Evolutionary conservation across 1,140 invertebrate species (phyloP).

Genomic region (Caenorhabditis inopinata): DNA sequence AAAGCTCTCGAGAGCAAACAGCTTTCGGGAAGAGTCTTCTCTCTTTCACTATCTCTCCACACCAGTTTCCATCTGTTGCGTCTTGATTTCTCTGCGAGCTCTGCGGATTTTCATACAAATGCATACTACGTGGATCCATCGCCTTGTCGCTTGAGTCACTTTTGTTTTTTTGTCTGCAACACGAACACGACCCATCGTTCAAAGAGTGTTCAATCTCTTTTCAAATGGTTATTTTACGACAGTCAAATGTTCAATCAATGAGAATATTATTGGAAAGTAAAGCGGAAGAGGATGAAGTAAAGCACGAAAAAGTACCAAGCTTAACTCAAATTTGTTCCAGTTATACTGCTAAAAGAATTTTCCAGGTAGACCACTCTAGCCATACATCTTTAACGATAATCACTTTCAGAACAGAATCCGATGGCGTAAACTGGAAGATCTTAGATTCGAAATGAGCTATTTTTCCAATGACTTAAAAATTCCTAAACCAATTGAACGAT

Average conservation of each 20-base stretch:
- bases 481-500: background rate
- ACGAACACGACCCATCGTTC: background rate
- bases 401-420: constrained; percentile 12
- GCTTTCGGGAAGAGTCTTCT: background rate
- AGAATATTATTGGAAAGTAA: background rate
- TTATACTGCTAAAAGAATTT: background rate
- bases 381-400: too few relatives aligned
- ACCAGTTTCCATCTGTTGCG: background rate
- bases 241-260: constrained; percentile 23
- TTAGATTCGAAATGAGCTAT: background rate
- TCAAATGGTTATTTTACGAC: background rate
- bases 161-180: background rate
- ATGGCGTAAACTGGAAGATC: background rate
- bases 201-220: background rate
- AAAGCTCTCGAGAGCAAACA: constrained; percentile 12
- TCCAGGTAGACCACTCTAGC: background rate
- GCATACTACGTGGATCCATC: background rate
- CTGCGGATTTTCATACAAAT: constrained; percentile 6
- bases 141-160: background rate
- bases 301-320: background rate
- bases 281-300: background rate
- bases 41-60: background rate
- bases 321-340: background rate
- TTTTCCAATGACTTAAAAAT: background rate
- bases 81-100: constrained; percentile 8